Conservation (phyloP, 2,113 vertebrate species). For the Apodemus speciosus region DNA sequence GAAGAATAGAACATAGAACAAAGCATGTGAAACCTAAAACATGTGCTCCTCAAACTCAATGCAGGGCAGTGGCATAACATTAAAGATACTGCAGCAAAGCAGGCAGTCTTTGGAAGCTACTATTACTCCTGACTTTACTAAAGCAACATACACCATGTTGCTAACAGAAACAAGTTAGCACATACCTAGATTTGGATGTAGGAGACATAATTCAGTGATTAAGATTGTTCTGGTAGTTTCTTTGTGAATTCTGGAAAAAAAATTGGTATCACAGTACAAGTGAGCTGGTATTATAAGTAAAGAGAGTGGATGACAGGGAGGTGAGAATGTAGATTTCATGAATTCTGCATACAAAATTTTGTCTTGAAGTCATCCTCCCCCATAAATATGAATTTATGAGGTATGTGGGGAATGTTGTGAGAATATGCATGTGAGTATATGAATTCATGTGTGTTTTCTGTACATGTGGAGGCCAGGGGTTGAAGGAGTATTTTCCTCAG, state of each 20-base stretch:
- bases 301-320: neutral
- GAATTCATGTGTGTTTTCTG: neutral
- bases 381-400: neutral
- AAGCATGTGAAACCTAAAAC: conserved; percentile 35
- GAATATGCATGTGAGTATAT: neutral
- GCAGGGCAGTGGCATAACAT: neutral
- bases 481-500: neutral
- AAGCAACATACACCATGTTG: neutral
- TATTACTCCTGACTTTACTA: conserved; percentile 49
- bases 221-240: conserved; percentile 51
- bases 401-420: neutral
- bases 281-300: neutral
- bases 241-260: conserved; percentile 52
- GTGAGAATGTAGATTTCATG: conserved; percentile 21
- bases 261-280: conserved; percentile 48
- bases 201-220: conserved; percentile 48
- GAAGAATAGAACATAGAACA: neutral
- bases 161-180: neutral
- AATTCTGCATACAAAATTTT: conserved; percentile 38
- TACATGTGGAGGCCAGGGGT: neutral
- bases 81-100: conserved; percentile 14
- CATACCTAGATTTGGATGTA: conserved; percentile 40
- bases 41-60: conserved; percentile 6
- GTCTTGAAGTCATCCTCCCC: neutral
- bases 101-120: conserved; percentile 8